phyloP scores from a whole-genome alignment of 2,797 vertebrate genomes.

The Pogonophryne albipinna region DNA sequence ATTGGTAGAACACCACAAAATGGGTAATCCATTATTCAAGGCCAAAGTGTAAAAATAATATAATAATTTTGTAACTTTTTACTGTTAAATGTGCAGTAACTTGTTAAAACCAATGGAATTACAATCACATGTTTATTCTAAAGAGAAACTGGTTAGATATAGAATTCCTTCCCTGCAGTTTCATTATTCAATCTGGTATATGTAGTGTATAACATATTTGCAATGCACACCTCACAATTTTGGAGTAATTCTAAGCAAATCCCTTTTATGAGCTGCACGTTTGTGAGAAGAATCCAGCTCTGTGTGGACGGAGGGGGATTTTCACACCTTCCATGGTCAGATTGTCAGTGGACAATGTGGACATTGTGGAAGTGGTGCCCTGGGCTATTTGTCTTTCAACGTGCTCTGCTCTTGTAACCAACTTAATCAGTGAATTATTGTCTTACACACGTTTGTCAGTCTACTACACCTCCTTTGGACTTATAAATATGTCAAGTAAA shows the following conservation, averaged over 20 bases:
- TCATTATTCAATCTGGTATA: slow-evolving; percentile 22
- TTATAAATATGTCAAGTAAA: slow-evolving; percentile 78
- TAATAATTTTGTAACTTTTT: slow-evolving; percentile 50
- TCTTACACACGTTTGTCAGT: slow-evolving; percentile 72
- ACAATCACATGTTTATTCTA: not conserved
- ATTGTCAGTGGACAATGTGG: slow-evolving; percentile 74
- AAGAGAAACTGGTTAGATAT: not conserved
- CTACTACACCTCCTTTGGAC: slow-evolving; percentile 64
- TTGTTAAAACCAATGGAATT: slow-evolving; percentile 47
- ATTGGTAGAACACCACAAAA: slow-evolving; percentile 19
- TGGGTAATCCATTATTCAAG: slow-evolving; percentile 38
- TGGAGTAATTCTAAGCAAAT: slow-evolving; percentile 29
- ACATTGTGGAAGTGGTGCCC: slow-evolving; percentile 70
- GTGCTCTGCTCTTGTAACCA: slow-evolving; percentile 64
- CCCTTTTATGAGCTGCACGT: slow-evolving; percentile 19
- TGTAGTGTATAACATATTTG: slow-evolving; percentile 12
- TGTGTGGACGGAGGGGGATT: slow-evolving; percentile 37
- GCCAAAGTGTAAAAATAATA: slow-evolving; percentile 47
- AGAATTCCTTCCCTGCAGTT: slow-evolving; percentile 7
- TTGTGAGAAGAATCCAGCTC: slow-evolving; percentile 35
- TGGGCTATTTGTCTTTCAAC: slow-evolving; percentile 73
- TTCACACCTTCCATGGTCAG: slow-evolving; percentile 66
- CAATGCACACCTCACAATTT: not conserved
- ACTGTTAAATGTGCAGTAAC: slow-evolving; percentile 36
- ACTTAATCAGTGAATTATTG: slow-evolving; percentile 78